Conservation (phyloP, 2,113 vertebrate genomes). For the Sterrhoptilus dennistouni region DNA sequence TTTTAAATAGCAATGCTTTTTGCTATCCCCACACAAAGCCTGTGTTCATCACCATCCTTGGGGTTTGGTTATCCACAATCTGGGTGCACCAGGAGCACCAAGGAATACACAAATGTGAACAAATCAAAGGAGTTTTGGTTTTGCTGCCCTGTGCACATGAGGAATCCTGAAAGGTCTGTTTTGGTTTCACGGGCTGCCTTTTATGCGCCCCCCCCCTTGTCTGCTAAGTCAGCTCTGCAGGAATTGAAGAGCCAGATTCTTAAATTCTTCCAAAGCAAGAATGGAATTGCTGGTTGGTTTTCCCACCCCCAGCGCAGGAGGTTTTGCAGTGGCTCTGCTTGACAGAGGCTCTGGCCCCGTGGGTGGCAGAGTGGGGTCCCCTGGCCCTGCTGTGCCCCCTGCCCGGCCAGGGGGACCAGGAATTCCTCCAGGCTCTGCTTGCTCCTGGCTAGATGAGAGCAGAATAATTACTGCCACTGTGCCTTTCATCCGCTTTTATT, state of each 20-base stretch:
- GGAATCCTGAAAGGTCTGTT: slow-evolving; percentile 52
- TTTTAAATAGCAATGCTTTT: slow-evolving; percentile 10
- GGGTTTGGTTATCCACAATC: not conserved
- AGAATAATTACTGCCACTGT: slow-evolving; percentile 66
- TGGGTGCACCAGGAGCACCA: rapidly evolving
- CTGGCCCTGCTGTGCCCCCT: rapidly evolving
- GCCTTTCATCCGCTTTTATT: slow-evolving; percentile 73
- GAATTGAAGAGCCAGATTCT: slow-evolving; percentile 53
- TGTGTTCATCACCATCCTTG: not conserved
- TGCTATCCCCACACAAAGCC: not conserved
- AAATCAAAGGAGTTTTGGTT: slow-evolving; percentile 17
- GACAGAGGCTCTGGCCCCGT: not conserved
- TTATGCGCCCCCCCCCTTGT: slow-evolving; percentile 51
- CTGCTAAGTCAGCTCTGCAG: slow-evolving; percentile 59
- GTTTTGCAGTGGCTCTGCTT: slow-evolving; percentile 16
- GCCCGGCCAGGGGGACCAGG: not conserved
- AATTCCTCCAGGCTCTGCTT: not conserved
- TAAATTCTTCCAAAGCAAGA: slow-evolving; percentile 19
- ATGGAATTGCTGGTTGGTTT: not conserved
- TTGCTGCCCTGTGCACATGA: not conserved
- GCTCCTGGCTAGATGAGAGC: slow-evolving; percentile 48
- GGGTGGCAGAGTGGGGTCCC: not conserved
- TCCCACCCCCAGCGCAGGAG: not conserved
- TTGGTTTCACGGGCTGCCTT: slow-evolving; percentile 57
- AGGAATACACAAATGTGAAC: not conserved